Evolutionary conservation across 2,113 vertebrate genomes (phyloP).

Genomic region (Notothenia coriiceps): DNA sequence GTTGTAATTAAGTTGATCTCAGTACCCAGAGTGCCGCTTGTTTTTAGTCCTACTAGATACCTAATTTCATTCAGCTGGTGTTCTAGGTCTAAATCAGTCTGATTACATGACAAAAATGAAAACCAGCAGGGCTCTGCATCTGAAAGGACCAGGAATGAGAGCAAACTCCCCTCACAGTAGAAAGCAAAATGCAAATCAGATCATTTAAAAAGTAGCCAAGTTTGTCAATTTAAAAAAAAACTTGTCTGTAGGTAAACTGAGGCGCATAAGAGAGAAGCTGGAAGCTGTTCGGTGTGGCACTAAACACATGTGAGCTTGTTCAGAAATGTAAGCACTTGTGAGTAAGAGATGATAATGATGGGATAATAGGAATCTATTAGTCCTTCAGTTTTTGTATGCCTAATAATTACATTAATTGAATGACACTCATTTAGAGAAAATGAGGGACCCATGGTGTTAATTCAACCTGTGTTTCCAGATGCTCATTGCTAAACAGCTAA

Average conservation of each 20-base stretch:
- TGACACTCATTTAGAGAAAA: constrained; percentile 83
- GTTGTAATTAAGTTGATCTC: constrained; percentile 69
- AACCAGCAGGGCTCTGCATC: constrained; percentile 74
- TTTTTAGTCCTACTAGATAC: constrained; percentile 65
- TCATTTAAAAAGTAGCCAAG: constrained; percentile 62
- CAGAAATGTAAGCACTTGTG: constrained; percentile 73
- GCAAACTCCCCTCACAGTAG: constrained; percentile 47
- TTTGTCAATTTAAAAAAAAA: constrained; percentile 44
- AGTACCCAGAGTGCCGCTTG: constrained; percentile 61
- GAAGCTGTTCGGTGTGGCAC: constrained; percentile 48
- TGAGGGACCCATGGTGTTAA: constrained; percentile 80
- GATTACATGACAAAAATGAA: constrained; percentile 75
- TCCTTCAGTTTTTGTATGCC: constrained; percentile 78
- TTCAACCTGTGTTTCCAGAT: constrained; percentile 85
- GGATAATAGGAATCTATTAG: constrained; percentile 83
- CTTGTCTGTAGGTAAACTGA: constrained; percentile 40
- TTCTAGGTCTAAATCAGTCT: constrained; percentile 76
- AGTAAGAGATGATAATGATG: constrained; percentile 77
- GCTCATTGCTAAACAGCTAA: constrained; percentile 82
- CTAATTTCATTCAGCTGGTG: constrained; percentile 77
- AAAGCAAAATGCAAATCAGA: constrained; percentile 73
- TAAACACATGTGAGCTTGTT: constrained; percentile 38
- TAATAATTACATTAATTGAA: constrained; percentile 87
- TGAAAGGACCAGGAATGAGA: constrained; percentile 62
- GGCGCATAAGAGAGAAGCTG: constrained; percentile 22